Percentiles rank a stretch among this genome's conserved stretches.
These are phyloP conservation scores for Kryptolebias marmoratus DNA, from an alignment of 2,113 vertebrate species.

Conservation along the genomic window DNA sequence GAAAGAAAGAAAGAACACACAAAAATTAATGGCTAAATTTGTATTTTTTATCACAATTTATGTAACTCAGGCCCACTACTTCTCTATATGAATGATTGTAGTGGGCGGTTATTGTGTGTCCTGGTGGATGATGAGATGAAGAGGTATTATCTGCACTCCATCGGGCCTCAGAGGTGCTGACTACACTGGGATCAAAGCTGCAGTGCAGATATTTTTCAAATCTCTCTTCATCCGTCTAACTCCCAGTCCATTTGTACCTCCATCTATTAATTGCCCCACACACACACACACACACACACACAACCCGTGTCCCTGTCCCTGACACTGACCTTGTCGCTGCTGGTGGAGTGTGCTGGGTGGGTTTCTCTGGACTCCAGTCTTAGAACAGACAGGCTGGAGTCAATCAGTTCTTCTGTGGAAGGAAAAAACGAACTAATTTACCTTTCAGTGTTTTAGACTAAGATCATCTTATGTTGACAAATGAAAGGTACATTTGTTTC, in stretches of 20 bases:
- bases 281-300: not conserved
- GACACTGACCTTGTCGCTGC: conserved; percentile 79
- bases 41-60: conserved; percentile 6
- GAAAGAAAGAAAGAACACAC: conserved; percentile 16
- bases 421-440: not conserved
- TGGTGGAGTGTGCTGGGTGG: conserved; percentile 71
- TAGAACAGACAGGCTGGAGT: conserved; percentile 77
- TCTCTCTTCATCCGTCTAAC: conserved; percentile 42
- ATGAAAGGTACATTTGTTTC: too few relatives aligned
- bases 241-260: conserved; percentile 57
- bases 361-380: conserved; percentile 72
- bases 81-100: conserved; percentile 11
- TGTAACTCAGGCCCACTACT: not conserved
- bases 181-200: conserved; percentile 47
- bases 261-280: conserved; percentile 45
- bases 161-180: conserved; percentile 25
- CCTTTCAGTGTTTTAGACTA: too few relatives aligned
- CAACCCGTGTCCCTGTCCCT: conserved; percentile 6
- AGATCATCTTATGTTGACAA: too few relatives aligned
- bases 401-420: conserved; percentile 74
- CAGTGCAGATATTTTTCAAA: conserved; percentile 37
- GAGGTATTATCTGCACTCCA: conserved; percentile 41
- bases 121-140: conserved; percentile 31
- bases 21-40: conserved; percentile 6
- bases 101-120: conserved; percentile 10